phyloP scores from a whole-genome alignment of 2,797 vertebrate species.

The Champsocephalus esox region DNA sequence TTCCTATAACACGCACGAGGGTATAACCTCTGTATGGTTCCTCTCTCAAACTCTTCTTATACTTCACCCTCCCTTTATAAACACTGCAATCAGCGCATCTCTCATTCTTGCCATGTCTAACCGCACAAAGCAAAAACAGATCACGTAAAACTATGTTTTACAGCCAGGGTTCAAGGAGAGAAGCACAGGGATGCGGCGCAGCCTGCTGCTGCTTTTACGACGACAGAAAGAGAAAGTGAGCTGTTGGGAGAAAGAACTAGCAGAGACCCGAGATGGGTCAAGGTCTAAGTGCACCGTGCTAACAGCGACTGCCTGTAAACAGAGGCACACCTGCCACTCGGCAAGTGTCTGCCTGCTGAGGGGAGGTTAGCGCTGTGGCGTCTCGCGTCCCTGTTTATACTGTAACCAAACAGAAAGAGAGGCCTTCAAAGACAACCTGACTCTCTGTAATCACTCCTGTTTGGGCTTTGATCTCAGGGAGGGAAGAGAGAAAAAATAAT shows the following conservation, averaged over 20 bases:
- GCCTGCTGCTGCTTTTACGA: slow-evolving; percentile 44
- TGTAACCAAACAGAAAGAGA: slow-evolving; percentile 75
- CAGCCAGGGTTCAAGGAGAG: slow-evolving; percentile 50
- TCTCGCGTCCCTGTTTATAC: slow-evolving; percentile 69
- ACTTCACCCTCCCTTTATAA: slow-evolving; percentile 58
- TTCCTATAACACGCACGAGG: slow-evolving; percentile 51
- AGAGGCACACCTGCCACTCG: slow-evolving; percentile 62
- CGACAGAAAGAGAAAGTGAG: slow-evolving; percentile 45
- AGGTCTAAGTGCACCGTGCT: slow-evolving; percentile 51
- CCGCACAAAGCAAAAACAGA: slow-evolving; percentile 70
- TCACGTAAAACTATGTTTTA: slow-evolving; percentile 57
- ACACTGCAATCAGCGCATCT: slow-evolving; percentile 77
- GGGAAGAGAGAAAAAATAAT: slow-evolving; percentile 76
- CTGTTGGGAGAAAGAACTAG: slow-evolving; percentile 20
- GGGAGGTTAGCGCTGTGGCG: slow-evolving; percentile 50
- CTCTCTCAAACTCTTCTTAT: slow-evolving; percentile 35
- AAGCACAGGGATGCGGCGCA: slow-evolving; percentile 15
- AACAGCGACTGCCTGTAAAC: slow-evolving; percentile 63
- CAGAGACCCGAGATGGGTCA: slow-evolving; percentile 52
- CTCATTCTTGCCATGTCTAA: slow-evolving; percentile 55
- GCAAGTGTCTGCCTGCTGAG: slow-evolving; percentile 63
- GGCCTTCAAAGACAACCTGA: slow-evolving; percentile 82
- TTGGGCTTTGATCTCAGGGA: slow-evolving; percentile 84
- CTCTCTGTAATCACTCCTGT: slow-evolving; percentile 80
- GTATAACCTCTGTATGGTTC: slow-evolving; percentile 33